These are phyloP conservation scores for Scartelaos histophorus DNA, from an alignment of 2,113 vertebrate genomes.

Conservation along the genomic window DNA sequence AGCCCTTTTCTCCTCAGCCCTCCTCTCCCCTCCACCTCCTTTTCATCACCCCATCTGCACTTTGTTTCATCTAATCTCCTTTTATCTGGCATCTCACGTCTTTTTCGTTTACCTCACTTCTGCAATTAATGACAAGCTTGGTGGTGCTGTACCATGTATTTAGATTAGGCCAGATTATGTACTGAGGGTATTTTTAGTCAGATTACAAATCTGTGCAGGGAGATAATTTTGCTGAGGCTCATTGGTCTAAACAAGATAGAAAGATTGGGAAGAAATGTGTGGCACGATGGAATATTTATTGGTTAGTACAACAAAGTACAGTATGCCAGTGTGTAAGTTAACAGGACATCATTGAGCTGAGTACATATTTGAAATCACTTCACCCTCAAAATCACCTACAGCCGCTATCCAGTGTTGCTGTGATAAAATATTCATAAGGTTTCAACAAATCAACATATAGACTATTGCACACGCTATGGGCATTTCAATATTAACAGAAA, in stretches of 20 bases:
- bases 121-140: conserved; percentile 43
- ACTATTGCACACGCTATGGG: no score
- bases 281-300: not conserved
- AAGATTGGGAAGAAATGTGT: not conserved
- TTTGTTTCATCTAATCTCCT: conserved; percentile 48
- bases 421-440: no score
- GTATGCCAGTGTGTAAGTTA: no score
- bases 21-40: conserved; percentile 13
- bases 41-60: conserved; percentile 16
- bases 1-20: conserved; percentile 1
- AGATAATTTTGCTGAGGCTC: conserved; percentile 20
- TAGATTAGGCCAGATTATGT: conserved; percentile 19
- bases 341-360: no score
- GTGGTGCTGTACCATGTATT: conserved; percentile 30
- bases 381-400: no score
- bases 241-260: not conserved
- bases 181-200: conserved; percentile 46
- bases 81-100: conserved; percentile 29
- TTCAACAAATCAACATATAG: no score
- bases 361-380: no score
- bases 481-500: no score
- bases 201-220: conserved; percentile 22
- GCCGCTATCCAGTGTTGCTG: no score
- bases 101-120: conserved; percentile 24
- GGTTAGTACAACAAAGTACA: no score